Conservation (phyloP, 2,797 vertebrate genomes). For the Bradypus variegatus region DNA sequence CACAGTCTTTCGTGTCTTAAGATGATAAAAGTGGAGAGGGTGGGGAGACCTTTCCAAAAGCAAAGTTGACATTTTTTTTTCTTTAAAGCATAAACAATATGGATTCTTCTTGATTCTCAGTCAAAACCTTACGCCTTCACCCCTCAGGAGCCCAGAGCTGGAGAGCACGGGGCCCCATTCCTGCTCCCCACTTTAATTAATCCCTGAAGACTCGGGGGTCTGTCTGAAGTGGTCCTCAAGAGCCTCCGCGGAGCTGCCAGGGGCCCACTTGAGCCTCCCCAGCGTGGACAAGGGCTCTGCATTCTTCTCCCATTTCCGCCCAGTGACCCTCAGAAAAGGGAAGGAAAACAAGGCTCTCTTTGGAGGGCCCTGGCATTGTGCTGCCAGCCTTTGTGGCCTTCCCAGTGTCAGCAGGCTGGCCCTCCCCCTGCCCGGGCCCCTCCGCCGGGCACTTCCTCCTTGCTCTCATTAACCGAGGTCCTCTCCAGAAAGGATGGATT, state of each 20-base stretch:
- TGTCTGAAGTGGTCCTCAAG: slow-evolving; percentile 47
- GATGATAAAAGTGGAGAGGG: background rate
- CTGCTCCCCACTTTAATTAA: slow-evolving; percentile 1
- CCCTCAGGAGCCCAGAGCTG: background rate
- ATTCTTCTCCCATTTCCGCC: slow-evolving; percentile 37
- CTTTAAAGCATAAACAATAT: background rate
- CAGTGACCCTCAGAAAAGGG: background rate
- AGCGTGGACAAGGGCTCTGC: background rate
- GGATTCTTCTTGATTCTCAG: background rate
- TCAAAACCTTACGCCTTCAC: background rate
- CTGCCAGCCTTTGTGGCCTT: background rate
- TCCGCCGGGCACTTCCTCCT: slow-evolving; percentile 40
- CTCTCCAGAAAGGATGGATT: slow-evolving; percentile 47
- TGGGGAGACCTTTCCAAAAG: background rate
- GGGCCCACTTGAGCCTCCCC: background rate
- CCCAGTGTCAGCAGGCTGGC: background rate
- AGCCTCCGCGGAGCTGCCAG: background rate
- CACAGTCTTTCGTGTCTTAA: background rate
- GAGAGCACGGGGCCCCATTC: too few relatives aligned
- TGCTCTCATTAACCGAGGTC: slow-evolving; percentile 28
- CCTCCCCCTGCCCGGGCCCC: background rate
- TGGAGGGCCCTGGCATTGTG: background rate
- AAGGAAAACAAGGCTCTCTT: background rate
- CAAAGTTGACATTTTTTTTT: background rate
- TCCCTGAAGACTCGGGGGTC: slow-evolving; percentile 1